Conservation (phyloP, 2,113 vertebrate species). For the Microtus richardsoni region DNA sequence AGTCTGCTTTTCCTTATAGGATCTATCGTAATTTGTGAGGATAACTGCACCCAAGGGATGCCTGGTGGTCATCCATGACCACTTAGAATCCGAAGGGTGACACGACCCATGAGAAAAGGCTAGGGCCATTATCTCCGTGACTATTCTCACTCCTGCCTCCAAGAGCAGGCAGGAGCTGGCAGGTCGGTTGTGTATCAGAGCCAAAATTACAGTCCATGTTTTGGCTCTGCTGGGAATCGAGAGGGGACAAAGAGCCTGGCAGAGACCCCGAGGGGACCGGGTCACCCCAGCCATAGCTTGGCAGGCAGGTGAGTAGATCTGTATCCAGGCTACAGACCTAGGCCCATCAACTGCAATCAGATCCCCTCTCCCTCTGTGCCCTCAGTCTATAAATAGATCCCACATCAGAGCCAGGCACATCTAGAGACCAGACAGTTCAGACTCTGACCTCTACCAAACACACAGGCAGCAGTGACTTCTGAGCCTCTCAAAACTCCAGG, state of each 20-base stretch:
- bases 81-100: too few relatives aligned
- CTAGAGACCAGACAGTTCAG: neutral
- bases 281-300: neutral
- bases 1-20: neutral
- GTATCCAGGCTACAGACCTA: neutral
- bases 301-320: neutral
- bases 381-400: conserved; percentile 57
- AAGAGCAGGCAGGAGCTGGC: neutral
- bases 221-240: neutral
- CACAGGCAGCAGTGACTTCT: neutral
- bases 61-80: too few relatives aligned
- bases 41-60: neutral
- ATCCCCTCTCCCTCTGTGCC: neutral
- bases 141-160: neutral
- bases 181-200: neutral
- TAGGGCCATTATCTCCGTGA: rapidly evolving
- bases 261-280: neutral
- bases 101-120: neutral
- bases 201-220: neutral
- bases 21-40: neutral
- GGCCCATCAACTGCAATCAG: neutral
- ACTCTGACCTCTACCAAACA: neutral
- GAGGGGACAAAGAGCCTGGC: neutral
- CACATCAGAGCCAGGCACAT: neutral
- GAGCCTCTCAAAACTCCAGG: neutral